Evolutionary conservation across 2,113 vertebrate species (phyloP), one percentile per base, ranked within the genome.

Genomic region (Bagarius yarrelli): DNA sequence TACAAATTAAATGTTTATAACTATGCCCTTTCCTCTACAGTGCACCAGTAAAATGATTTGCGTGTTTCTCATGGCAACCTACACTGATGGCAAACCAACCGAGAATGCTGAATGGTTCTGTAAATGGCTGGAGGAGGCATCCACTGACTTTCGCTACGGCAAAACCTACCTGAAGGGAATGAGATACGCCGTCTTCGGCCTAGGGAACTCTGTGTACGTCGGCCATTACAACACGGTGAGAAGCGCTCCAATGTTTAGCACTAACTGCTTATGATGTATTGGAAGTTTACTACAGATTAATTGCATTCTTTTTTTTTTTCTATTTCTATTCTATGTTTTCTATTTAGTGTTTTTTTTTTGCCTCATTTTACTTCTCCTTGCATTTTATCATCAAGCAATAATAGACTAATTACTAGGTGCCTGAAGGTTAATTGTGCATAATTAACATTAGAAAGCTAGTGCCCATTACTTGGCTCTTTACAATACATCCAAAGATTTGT

Each of bases 81-180:
- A 98, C 87, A 95, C 95, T 0, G 97, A 97, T 0, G 96, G 97
- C 18, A 89, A 84, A 63, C 96, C 97, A 0, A 88, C 95, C 0
- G 94, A 96, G 83, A 95, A 91, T 0, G 94, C 96, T 0, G 88
- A 88, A 6, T 99, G 97, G 96, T 99, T 98, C 90, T 99, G 94
- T 84, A 96, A 92, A 84, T 99, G 98, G 98, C 77, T 98, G 47
- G 93, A 96, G 76, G 97, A 99, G 34, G 92, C 97, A 0, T 92
- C 93, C 6, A 94, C 76, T 4, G 98, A 97, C 81, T 99, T 99
- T 80, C 89, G 96, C 63, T 96, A 97, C 23, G 95, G 95, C 81
- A 95, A 94, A 30, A 94, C 87, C 0, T 93, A 93, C 82, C 94
- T 99, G 64, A 94, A 93, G 85, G 97, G 97, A 72, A 88, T 99